Evolutionary conservation across 2,113 vertebrate genomes (phyloP).

Genomic region (Plecotus auritus): DNA sequence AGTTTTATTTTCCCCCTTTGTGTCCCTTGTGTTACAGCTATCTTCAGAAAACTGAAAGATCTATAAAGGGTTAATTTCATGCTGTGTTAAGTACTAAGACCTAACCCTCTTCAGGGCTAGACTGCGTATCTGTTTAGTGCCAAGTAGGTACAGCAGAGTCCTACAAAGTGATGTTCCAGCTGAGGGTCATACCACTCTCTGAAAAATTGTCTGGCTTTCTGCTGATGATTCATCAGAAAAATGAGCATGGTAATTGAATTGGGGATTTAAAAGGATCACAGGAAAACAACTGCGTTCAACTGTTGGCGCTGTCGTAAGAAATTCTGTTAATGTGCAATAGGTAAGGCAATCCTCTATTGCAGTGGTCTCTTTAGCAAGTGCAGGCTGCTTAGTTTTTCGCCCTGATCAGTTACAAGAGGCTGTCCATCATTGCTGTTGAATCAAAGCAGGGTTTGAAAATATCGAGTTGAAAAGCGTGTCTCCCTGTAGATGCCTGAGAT

Average conservation of each 20-base stretch:
- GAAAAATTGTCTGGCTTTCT: constrained; percentile 46
- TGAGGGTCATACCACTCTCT: neutral
- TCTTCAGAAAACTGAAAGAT: neutral
- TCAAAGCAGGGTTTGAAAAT: neutral
- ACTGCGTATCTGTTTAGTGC: neutral
- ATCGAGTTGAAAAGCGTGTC: neutral
- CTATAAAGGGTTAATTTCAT: neutral
- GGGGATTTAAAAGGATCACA: constrained; percentile 58
- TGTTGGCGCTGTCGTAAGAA: constrained; percentile 34
- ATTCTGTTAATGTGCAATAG: constrained; percentile 20
- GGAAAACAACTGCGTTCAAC: constrained; percentile 36
- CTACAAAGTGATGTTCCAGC: neutral
- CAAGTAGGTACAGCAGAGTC: neutral
- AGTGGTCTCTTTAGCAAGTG: constrained; percentile 27
- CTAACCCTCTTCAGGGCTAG: neutral
- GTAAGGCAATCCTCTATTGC: constrained; percentile 32
- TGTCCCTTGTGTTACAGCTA: neutral
- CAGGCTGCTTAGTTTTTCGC: neutral
- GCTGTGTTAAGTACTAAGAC: neutral
- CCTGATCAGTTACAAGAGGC: constrained; percentile 23
- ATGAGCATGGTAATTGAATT: constrained; percentile 38
- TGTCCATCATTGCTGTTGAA: neutral
- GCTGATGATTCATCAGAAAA: constrained; percentile 48
- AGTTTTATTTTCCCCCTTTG: neutral
- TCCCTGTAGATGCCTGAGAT: neutral